Evolutionary conservation across 2,797 vertebrate genomes (phyloP), one percentile per base, ranked within the genome.

Genomic region (Tenualosa thibaudeaui): DNA sequence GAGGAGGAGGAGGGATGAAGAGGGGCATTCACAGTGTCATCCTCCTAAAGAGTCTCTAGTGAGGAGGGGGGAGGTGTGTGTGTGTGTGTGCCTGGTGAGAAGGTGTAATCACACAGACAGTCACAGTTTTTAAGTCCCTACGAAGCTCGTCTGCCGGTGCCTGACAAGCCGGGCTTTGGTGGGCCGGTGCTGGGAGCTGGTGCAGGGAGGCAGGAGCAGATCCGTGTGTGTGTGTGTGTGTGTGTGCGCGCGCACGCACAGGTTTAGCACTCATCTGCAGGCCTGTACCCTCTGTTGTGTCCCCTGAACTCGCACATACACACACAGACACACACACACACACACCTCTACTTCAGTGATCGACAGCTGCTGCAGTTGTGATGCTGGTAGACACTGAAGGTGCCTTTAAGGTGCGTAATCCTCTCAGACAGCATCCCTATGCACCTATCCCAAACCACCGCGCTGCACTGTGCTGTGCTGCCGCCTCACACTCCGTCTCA

Each of bases 51-150:
- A 13, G 51, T 13, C 51, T 53, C 51, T 53, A 12, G 51, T 53
- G 51, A 15, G 12, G 51, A 7, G 81, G 51, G 81, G 19, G 22
- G n/a, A 49, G 1, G 49, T 24, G 46, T 53, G 58, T 62, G 58
- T 24, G 58, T 62, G 58, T 62, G 58, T 62, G 58, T 50, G 46
- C 85, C 60, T 60, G 17, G 49, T 65, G 24, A 26, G 7, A 10
- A 31, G 62, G 86, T 84, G 85, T 86, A 88, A 88, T 85, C 40
- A 88, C 81, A 24, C 0, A 84, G 75, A 24, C 0, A 84, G 75
- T 83, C 84, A 51, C 71, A 54, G 82, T 88, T 86, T 26, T 65
- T 81, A 82, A 82, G 84, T 75, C 51, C 54, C 19, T 65, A 31
- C 10, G 24, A 56, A 51, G 54, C 53, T 56, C 50, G 15, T 82